These are phyloP conservation scores for Cheumatopsyche charites DNA, from an alignment of 1,140 invertebrate genomes.

Conservation along the genomic window DNA sequence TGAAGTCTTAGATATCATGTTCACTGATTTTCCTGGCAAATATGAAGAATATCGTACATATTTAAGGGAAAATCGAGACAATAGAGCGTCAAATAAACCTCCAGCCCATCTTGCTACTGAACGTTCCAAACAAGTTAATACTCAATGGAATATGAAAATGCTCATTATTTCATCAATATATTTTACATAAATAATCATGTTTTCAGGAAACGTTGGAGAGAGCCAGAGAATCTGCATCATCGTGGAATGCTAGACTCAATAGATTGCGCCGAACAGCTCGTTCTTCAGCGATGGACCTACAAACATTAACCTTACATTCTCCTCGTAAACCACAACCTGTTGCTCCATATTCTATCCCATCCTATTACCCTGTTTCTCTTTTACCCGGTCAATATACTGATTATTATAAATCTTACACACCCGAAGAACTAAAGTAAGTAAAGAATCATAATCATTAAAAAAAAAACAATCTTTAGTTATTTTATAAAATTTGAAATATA, in stretches of 20 bases:
- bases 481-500: not conserved
- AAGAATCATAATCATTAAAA: too few relatives aligned
- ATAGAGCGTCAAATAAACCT: conserved; percentile 51
- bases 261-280: conserved; percentile 62
- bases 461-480: not conserved
- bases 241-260: conserved; percentile 89
- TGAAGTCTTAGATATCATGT: conserved; percentile 94
- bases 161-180: not conserved
- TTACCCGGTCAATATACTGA: conserved; percentile 94
- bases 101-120: conserved; percentile 54
- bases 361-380: conserved; percentile 85
- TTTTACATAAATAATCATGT: not conserved
- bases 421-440: conserved; percentile 68
- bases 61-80: conserved; percentile 80
- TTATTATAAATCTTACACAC: conserved; percentile 72
- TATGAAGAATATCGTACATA: conserved; percentile 91
- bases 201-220: conserved; percentile 78
- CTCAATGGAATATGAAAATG: not conserved
- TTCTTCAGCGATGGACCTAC: conserved; percentile 73
- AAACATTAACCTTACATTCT: conserved; percentile 77
- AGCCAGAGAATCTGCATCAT: conserved; percentile 83
- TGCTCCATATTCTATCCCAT: conserved; percentile 63
- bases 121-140: conserved; percentile 57
- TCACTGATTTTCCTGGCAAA: conserved; percentile 91
- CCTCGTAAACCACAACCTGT: conserved; percentile 58